Percentiles rank a stretch among this genome's conserved stretches.
Conservation (phyloP, 2,113 vertebrate species). For the Melanocharis versteri region DNA sequence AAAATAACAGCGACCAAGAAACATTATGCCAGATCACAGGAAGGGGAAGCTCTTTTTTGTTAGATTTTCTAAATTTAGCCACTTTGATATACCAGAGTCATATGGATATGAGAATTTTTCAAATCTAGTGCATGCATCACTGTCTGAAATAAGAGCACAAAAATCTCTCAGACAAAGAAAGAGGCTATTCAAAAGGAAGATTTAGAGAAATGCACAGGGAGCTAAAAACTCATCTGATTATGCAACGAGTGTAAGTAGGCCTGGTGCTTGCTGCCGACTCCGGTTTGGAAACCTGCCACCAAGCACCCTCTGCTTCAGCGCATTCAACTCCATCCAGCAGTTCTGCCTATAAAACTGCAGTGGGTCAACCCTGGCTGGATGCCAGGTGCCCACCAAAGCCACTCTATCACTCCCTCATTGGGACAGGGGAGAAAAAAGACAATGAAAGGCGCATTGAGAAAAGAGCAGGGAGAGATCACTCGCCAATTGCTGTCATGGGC, state of each 20-base stretch:
- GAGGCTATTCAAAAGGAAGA: background rate
- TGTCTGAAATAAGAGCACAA: background rate
- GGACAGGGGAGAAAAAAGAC: background rate
- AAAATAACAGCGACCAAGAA: constrained; percentile 6
- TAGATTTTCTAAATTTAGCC: background rate
- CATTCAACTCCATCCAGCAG: background rate
- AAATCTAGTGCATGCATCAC: background rate
- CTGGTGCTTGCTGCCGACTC: background rate
- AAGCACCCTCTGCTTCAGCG: background rate
- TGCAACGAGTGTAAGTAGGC: background rate
- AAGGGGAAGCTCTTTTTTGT: background rate
- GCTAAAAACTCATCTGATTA: constrained; percentile 27
- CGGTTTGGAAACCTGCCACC: constrained; percentile 23
- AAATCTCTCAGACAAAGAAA: background rate
- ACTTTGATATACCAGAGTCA: background rate
- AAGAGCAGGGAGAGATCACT: background rate
- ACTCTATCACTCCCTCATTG: background rate
- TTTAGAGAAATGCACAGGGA: background rate
- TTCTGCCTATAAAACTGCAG: background rate
- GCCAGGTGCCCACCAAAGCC: background rate
- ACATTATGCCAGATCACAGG: background rate
- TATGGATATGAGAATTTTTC: background rate
- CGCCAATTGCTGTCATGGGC: background rate
- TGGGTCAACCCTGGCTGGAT: background rate
- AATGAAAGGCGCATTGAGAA: background rate